Base-by-base conservation (phyloP, 2,113 vertebrate genomes). In the Chamaetylas fuelleborni region DNA sequence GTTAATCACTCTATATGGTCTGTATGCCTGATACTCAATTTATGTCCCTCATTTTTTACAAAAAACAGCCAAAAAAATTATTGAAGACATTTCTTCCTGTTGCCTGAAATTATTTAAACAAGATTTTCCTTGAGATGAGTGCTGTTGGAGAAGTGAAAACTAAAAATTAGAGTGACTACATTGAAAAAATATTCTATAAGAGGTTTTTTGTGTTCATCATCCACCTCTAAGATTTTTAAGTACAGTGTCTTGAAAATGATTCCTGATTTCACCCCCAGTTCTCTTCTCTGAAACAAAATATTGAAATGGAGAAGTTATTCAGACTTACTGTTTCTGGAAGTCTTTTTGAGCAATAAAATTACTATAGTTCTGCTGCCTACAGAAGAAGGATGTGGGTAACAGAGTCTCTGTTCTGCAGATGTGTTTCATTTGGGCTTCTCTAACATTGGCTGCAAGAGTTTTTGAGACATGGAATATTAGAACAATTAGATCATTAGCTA, bases 341-440 rank as follows among this genome's bases (percentile, higher is more conserved):
- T 38, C 81, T 94, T 92, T 91, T 73, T 91, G 92, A 86, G 86
- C 80, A 93, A 92, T 93, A 91, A 92, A 95, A 81, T 67, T 91
- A 67, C 56, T 71, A 56, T 12, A 86, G 65, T 36, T 94, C 34
- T 95, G 77, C 72, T 86, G 81, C 83, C 76, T 79, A 60, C 80
- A 82, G 60, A 81, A 96, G 93, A 90, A 95, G 94, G 91, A 96
- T 96, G 92, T 95, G 94, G 89, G 61, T 81, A 95, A 53, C 38
- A 86, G 43, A 48, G 88, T 83, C 82, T 95, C 95, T 97, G 95
- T 71, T 96, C 65, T 84, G 91, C 94, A 97, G 88, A 95, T 95
- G 94, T 96, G 86, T 92, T 96, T 95, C 65, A 74, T 95, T 93
- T 93, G 78, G 45, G 36, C 58, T 91, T 85, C 50, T 65, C 66